These are phyloP conservation scores for Diarsia rubi DNA, from an alignment of 2,888 invertebrate species.

Conservation along the genomic window DNA sequence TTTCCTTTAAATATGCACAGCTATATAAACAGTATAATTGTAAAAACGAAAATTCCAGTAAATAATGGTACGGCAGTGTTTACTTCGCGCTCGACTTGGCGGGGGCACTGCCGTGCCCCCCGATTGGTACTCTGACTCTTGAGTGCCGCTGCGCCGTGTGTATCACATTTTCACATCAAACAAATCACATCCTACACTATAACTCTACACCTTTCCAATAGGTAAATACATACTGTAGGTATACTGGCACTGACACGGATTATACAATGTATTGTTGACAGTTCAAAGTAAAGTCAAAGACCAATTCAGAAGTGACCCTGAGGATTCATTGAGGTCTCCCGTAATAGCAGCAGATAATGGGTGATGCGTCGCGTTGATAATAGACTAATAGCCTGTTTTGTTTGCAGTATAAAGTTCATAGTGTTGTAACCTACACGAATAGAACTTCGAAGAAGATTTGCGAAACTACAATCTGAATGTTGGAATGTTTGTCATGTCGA, in stretches of 20 bases:
- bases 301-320: slow-evolving; percentile 39
- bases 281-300: slow-evolving; percentile 34
- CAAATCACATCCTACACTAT: neutral
- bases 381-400: slow-evolving; percentile 41
- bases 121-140: too few relatives aligned
- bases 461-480: slow-evolving; percentile 18
- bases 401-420: slow-evolving; percentile 33
- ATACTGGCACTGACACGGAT: neutral
- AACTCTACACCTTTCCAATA: neutral
- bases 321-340: slow-evolving; percentile 22
- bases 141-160: too few relatives aligned
- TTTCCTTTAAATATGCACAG: neutral
- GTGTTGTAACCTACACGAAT: slow-evolving; percentile 20
- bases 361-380: slow-evolving; percentile 28
- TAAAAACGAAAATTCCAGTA: neutral
- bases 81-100: too few relatives aligned
- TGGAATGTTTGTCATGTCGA: slow-evolving; percentile 7
- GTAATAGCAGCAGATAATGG: slow-evolving; percentile 42
- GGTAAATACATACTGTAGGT: neutral
- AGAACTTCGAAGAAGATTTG: slow-evolving; percentile 29
- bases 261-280: slow-evolving; percentile 23
- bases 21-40: neutral
- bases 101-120: too few relatives aligned
- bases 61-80: too few relatives aligned
- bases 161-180: too few relatives aligned